A percentile compares a stretch with the other conserved stretches of the same genome.
Evolutionary conservation across 2,797 vertebrate species (phyloP).

Genomic region (Epinephelus malabaricus): DNA sequence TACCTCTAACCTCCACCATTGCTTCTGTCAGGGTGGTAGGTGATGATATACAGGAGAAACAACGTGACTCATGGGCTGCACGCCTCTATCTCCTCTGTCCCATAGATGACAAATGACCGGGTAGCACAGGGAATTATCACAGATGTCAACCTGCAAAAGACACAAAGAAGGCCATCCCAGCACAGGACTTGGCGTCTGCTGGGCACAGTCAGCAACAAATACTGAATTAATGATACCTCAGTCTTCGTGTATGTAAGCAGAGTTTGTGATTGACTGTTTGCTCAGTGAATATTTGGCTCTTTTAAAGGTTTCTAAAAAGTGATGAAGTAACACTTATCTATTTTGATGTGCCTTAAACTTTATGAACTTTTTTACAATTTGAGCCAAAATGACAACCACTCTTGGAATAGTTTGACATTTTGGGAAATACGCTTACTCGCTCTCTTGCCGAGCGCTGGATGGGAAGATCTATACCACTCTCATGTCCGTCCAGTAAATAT

Average conservation of each 20-base stretch:
- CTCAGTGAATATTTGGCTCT: constrained; percentile 30
- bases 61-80: constrained; percentile 43
- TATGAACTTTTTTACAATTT: not conserved
- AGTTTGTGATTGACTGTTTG: constrained; percentile 41
- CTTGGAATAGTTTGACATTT: not conserved
- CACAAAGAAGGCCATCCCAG: constrained; percentile 27
- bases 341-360: constrained; percentile 25
- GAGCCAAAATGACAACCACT: constrained; percentile 16
- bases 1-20: constrained; percentile 38
- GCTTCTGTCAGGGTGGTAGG: constrained; percentile 42
- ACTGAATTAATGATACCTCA: constrained; percentile 43
- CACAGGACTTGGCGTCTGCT: constrained; percentile 19
- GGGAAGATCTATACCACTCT: constrained; percentile 13
- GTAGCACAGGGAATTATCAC: constrained; percentile 42
- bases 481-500: not conserved
- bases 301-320: constrained; percentile 25
- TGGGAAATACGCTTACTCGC: not conserved
- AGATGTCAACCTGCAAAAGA: constrained; percentile 53
- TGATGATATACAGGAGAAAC: constrained; percentile 46
- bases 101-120: constrained; percentile 56
- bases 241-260: constrained; percentile 45
- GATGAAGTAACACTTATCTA: constrained; percentile 19
- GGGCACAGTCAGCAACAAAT: constrained; percentile 48
- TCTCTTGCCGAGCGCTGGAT: constrained; percentile 10
- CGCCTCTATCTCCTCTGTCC: constrained; percentile 39